Evolutionary conservation across 2,888 invertebrate species (phyloP), one percentile per base, ranked within the genome.

Genomic region (Antheraea yamamai): DNA sequence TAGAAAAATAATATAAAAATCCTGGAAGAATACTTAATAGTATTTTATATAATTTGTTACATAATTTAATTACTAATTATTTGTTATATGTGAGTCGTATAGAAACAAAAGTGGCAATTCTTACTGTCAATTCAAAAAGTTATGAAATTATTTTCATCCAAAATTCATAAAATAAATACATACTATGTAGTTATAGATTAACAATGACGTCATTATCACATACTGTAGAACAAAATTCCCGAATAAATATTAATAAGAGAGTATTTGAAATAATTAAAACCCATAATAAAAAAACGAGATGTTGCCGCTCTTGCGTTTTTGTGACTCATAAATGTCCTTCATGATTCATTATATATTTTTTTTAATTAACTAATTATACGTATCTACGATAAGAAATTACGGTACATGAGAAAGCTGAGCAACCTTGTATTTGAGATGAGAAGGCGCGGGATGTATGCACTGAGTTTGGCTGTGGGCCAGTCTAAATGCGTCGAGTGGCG

Each of bases 401-500:
- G 81, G 81, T 87, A 85, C 85, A 86, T 80, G 82, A 77, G 81
- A 79, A 80, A 83, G 84, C 79, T 86, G 87, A 85, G 81, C 88
- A 93, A 94, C 94, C 94, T 94, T 94, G 94, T 83, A 79, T 78
- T 79, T 87, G 84, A 85, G 88, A 84, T 86, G 84, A 87, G 88
- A 86, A 79, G 77, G 78, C 79, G 87, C 85, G 88, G 86, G 89
- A 88, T 89, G 89, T 85, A 89, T 94, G 94, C 92, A 93, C 88
- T 87, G 84, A 87, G 84, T 83, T 91, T 94, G 94, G 94, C 91
- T 76, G 23, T 61, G 74, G 79, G 91, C 94, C 94, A 95, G 93
- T 90, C 94, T 95, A 95, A 93, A 93, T 90, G 87, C 88, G 92
- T 88, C 87, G 83, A 82, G 80, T 87, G 89, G 85, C 89, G 88